These are phyloP conservation scores for Hylaeus anthracinus DNA, from an alignment of 1,140 invertebrate genomes.

Conservation along the genomic window DNA sequence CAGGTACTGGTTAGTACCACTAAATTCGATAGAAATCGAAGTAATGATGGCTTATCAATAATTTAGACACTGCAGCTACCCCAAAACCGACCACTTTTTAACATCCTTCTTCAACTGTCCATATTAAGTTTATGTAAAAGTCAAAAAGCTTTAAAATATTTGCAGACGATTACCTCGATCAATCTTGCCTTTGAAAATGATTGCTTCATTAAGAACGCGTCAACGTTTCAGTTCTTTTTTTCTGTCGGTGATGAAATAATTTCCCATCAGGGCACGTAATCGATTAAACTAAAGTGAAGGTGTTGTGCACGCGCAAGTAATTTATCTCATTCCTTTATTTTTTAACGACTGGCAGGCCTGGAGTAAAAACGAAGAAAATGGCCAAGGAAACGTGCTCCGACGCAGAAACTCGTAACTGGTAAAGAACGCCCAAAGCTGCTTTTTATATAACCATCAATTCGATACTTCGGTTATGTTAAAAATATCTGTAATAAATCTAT, in stretches of 20 bases:
- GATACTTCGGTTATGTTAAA: background rate
- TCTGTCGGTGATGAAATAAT: slow-evolving; percentile 29
- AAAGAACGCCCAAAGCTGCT: slow-evolving; percentile 10
- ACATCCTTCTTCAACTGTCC: too few relatives aligned
- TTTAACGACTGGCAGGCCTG: background rate
- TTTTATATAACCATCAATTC: background rate
- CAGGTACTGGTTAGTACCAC: too few relatives aligned
- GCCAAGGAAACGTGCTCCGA: background rate
- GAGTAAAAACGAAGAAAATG: slow-evolving; percentile 12
- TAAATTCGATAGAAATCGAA: too few relatives aligned
- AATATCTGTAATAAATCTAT: background rate
- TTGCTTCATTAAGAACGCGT: background rate
- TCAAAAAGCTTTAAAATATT: background rate
- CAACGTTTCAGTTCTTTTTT: background rate
- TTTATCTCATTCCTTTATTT: slow-evolving; percentile 36
- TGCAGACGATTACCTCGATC: background rate
- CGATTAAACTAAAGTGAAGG: slow-evolving; percentile 17
- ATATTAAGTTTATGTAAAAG: too few relatives aligned
- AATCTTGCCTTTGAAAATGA: background rate
- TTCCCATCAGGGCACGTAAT: slow-evolving; percentile 36
- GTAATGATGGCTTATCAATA: too few relatives aligned
- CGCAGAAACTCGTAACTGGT: background rate
- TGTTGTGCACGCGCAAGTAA: slow-evolving; percentile 19
- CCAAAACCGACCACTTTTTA: too few relatives aligned
- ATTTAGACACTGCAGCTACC: too few relatives aligned